Conservation (phyloP, 1,140 invertebrate species). For the Propsilocerus akamusi region DNA sequence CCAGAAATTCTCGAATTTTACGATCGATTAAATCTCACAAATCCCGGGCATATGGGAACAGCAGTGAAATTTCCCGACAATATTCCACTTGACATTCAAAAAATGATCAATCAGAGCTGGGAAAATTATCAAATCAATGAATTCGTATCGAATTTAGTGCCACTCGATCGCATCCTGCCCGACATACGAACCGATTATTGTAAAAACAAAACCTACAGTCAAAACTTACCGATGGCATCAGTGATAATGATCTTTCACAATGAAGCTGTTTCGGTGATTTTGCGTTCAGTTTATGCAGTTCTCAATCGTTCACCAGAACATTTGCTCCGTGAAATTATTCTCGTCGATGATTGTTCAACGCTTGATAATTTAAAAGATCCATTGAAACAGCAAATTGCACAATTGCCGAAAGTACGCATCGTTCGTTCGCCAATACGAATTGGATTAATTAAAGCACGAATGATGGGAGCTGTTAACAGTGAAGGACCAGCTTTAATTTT, state of each 20-base stretch:
- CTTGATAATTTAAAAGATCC: constrained; percentile 28
- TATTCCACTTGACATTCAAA: neutral
- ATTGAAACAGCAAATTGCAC: neutral
- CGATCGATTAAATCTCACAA: neutral
- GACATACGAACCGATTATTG: constrained; percentile 22
- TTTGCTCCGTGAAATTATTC: constrained; percentile 74
- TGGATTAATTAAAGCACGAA: constrained; percentile 72
- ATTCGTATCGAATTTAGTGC: neutral
- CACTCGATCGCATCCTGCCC: neutral
- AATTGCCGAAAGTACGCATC: constrained; percentile 26
- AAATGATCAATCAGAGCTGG: neutral
- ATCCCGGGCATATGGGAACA: neutral
- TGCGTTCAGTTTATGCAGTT: constrained; percentile 34
- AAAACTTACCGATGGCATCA: constrained; percentile 66
- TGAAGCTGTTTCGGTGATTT: constrained; percentile 57
- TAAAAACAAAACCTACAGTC: constrained; percentile 46
- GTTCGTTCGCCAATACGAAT: constrained; percentile 55
- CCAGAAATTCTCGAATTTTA: neutral
- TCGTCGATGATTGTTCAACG: constrained; percentile 84
- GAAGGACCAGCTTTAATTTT: constrained; percentile 77
- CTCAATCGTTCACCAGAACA: constrained; percentile 55
- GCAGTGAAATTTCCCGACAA: neutral
- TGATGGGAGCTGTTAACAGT: constrained; percentile 69
- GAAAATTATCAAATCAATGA: neutral
- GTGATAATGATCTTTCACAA: constrained; percentile 95